Base-by-base conservation (phyloP, 2,797 vertebrate genomes). In the Sebastes ruberrimus region DNA sequence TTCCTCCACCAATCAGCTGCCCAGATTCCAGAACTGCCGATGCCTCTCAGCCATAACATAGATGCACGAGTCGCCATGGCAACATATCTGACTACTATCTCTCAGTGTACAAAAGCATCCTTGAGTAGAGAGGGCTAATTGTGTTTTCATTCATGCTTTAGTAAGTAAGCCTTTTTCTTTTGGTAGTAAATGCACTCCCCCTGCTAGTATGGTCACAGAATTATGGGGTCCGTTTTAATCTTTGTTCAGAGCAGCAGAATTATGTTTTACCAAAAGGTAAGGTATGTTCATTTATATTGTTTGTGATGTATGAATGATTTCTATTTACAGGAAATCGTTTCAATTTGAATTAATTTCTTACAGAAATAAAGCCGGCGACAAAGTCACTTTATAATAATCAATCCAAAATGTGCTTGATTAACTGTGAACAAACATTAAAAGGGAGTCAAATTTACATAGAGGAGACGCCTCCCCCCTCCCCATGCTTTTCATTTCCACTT, bases 41-140 rank as follows among this genome's bases (percentile, higher is more conserved):
- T 82, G 85, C 74, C 63, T 84, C 74, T 86, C 83, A 85, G 63
- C 87, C 80, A 77, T 87, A 84, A 83, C 71, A 78, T 91, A 79
- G 75, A 86, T 84, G 87, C 74, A 55, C 42, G 76, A 71, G 88
- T 94, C 66, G 42, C 92, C 90, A 93, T 95, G 90, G 93, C 79
- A 94, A 94, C 92, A 68, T 82, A 87, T 87, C 81, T 74, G 81
- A 88, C 74, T 89, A 60, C 71, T 74, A 81, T 92, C 83, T 80
- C 74, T 30, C 60, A 23, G 76, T 70, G 75, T 71, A 70, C 57
- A 64, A 73, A 69, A 81, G 70, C 78, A 86, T 91, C 81, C 76
- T 88, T 86, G 84, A 85, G 82, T 79, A 42, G 61, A 87, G 77
- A 81, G 73, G 81, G 56, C 74, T 81, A 82, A 86, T 84, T 79